Evolutionary conservation across 1,140 invertebrate species (phyloP), one percentile per base, ranked within the genome.

Genomic region (Zaprionus kolodkinae): DNA sequence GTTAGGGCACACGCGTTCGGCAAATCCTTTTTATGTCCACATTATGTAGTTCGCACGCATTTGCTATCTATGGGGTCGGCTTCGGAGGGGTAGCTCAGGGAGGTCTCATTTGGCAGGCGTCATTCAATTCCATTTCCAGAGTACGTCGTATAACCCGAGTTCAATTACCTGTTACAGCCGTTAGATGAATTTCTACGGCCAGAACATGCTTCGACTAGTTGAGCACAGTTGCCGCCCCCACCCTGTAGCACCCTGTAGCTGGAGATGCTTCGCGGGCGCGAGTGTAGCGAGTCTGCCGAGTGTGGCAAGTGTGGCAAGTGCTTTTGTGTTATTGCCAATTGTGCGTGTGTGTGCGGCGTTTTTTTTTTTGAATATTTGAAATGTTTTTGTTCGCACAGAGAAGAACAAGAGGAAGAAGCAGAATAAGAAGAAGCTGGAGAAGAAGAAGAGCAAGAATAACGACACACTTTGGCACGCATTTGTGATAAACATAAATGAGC

Each of bases 401-500:
- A 30, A 52, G 56, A 59, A 75, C 52, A 36, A 50, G 48, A 17
- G 40, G 45, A 38, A 61, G 38, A 71, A 63, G 27, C 27, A 30
- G 27, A 30, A 30, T 1, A 30, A 61, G 36, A 30, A 45, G 56
- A 59, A 75, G 21, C 21, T 21, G 21, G 21, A 1, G 40, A 36
- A 50, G 48, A 15, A 35, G 45, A 38, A 61, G 38, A 68, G 60
- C 43, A 85, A 89, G 85, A 89, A 89, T 89, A 89, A 89, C 85
- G 85, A 85, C 85, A 89, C 85, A 89, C 85, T 89, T 89, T 89
- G 85, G 91, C 91, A 92, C 91, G 91, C 87, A 92, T 92, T 91
- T 92, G 88, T 91, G 86, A 92, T 92, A 92, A 92, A 92, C 91
- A 92, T 92, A 92, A 92, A 92, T 92, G 91, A 87, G 91, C 91